Percentiles rank a stretch among this genome's conserved stretches.
Evolutionary conservation across 2,888 invertebrate species (phyloP).

Genomic region (Clanis bilineata): DNA sequence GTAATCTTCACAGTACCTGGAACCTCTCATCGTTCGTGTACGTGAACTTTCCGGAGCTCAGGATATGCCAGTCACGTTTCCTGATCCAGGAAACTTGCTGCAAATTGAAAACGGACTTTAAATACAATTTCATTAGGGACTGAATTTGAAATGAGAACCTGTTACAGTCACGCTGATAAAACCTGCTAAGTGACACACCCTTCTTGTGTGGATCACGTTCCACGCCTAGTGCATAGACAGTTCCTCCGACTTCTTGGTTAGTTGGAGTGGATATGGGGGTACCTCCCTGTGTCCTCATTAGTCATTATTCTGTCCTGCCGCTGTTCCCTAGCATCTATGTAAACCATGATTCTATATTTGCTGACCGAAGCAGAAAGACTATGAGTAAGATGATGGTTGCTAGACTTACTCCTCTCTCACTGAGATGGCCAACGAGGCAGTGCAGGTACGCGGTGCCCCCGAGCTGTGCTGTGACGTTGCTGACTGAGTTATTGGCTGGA

Average conservation of each 20-base stretch:
- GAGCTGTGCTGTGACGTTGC: slow-evolving; percentile 90
- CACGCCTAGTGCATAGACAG: too few species aligned
- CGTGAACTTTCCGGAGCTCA: slow-evolving; percentile 94
- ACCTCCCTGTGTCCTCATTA: too few species aligned
- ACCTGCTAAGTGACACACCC: too few species aligned
- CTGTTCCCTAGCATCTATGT: too few species aligned
- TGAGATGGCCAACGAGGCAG: slow-evolving; percentile 89
- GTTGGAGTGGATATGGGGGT: too few species aligned
- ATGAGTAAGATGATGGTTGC: too few species aligned
- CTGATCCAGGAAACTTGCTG: slow-evolving; percentile 96
- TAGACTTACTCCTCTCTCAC: slow-evolving; percentile 86
- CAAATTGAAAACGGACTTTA: slow-evolving; percentile 46
- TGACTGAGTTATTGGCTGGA: slow-evolving; percentile 87
- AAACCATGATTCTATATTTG: too few species aligned
- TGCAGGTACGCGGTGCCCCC: slow-evolving; percentile 91
- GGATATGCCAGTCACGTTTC: slow-evolving; percentile 95
- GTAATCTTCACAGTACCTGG: slow-evolving; percentile 67
- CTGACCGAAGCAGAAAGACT: too few species aligned
- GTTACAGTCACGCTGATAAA: too few species aligned
- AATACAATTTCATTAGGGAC: neutral
- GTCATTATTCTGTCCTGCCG: too few species aligned
- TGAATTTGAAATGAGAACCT: neutral
- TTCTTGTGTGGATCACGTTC: too few species aligned
- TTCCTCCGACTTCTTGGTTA: too few species aligned
- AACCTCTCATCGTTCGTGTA: slow-evolving; percentile 96